Evolutionary conservation across 2,888 invertebrate genomes (phyloP).

Genomic region (Apotomis turbidana): DNA sequence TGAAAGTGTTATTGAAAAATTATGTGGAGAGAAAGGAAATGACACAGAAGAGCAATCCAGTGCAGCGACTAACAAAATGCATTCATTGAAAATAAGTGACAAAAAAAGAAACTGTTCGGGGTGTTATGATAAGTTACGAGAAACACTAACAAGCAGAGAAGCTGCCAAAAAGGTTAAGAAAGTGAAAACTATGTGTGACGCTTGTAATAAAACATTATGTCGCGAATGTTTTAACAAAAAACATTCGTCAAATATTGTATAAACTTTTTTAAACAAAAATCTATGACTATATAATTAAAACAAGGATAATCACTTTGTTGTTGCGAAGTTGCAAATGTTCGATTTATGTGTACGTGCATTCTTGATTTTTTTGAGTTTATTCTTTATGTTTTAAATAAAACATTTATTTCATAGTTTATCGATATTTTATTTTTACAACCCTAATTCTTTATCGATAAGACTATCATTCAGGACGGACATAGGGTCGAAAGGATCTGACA

Average conservation of each 20-base stretch:
- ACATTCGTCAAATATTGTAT: background rate
- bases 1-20: slow-evolving; percentile 1
- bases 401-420: slow-evolving; percentile 7
- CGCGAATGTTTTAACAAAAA: background rate
- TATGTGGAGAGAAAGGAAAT: background rate
- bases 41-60: background rate
- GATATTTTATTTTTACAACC: slow-evolving; percentile 7
- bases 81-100: background rate
- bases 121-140: slow-evolving; percentile 1
- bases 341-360: slow-evolving; percentile 1
- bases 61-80: slow-evolving; percentile 1
- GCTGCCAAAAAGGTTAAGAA: slow-evolving; percentile 1
- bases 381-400: slow-evolving; percentile 4
- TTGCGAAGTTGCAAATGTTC: slow-evolving; percentile 5
- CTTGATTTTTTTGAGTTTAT: slow-evolving; percentile 4
- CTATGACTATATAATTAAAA: slow-evolving; percentile 7
- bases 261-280: slow-evolving; percentile 2
- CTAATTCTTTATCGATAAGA: slow-evolving; percentile 2
- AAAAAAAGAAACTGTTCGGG: slow-evolving; percentile 3
- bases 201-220: slow-evolving; percentile 4
- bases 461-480: slow-evolving; percentile 5
- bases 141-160: background rate
- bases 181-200: slow-evolving; percentile 2
- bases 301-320: slow-evolving; percentile 1
- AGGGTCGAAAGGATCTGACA: slow-evolving; percentile 5